Percentiles rank a stretch among this genome's conserved stretches.
These are phyloP conservation scores for Hiodon tergisus DNA, from an alignment of 2,113 vertebrate genomes.

Conservation along the genomic window DNA sequence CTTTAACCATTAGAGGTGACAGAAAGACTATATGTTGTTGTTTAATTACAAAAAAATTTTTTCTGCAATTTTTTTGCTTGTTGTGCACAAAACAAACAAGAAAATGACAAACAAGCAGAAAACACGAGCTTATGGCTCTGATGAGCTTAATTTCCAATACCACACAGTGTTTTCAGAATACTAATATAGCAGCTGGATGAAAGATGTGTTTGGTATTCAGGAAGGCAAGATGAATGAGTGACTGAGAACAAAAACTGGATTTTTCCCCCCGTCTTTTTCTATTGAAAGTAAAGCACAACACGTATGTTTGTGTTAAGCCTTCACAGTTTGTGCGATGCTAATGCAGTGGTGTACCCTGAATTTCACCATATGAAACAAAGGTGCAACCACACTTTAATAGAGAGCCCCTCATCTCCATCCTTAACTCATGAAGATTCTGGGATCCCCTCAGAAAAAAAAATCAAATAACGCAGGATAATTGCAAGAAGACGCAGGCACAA, in stretches of 20 bases:
- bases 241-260: background rate
- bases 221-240: background rate
- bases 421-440: too few relatives aligned
- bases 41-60: too few relatives aligned
- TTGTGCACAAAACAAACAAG: too few relatives aligned
- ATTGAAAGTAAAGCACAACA: background rate
- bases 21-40: too few relatives aligned
- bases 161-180: constrained; percentile 1
- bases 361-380: too few relatives aligned
- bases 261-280: background rate
- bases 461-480: too few relatives aligned
- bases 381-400: too few relatives aligned
- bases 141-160: constrained; percentile 11
- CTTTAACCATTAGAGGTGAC: too few relatives aligned
- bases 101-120: background rate
- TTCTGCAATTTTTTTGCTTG: too few relatives aligned
- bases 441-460: too few relatives aligned
- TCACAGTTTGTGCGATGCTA: background rate
- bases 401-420: background rate
- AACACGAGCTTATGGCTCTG: background rate
- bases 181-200: constrained; percentile 2
- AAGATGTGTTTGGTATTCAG: constrained; percentile 13
- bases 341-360: background rate
- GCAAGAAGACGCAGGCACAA: too few relatives aligned
- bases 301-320: too few relatives aligned